Conservation (phyloP, 2,888 invertebrate species). For the Melinopterus prodromus region DNA sequence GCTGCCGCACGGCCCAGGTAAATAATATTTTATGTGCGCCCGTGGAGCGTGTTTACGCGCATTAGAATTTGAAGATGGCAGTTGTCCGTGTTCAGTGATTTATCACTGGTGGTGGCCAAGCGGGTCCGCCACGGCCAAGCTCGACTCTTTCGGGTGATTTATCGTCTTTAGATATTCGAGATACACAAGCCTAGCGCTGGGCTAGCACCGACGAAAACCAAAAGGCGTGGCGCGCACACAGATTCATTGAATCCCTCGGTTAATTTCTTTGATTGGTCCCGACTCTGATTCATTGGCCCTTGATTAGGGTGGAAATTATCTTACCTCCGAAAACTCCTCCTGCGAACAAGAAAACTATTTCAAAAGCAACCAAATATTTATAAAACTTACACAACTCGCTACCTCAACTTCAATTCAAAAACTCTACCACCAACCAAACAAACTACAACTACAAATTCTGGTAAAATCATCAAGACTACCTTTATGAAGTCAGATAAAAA, state of each 20-base stretch:
- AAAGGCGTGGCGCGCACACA: neutral
- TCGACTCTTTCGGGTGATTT: conserved; percentile 4
- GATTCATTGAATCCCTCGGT: conserved; percentile 4
- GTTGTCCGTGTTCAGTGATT: conserved; percentile 18
- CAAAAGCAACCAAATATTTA: conserved; percentile 22
- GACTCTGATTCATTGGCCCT: conserved; percentile 15
- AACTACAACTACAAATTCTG: conserved; percentile 11
- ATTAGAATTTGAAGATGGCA: conserved; percentile 23
- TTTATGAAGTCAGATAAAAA: neutral
- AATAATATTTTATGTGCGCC: neutral
- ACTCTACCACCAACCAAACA: conserved; percentile 10
- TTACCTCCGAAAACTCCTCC: conserved; percentile 28
- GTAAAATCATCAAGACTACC: neutral
- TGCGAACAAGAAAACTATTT: conserved; percentile 28
- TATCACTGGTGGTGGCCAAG: conserved; percentile 8
- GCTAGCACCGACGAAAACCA: neutral
- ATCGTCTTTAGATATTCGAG: neutral
- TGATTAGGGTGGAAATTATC: conserved; percentile 13
- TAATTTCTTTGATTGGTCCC: conserved; percentile 4
- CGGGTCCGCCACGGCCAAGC: neutral
- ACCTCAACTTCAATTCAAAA: conserved; percentile 12
- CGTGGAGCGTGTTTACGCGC: conserved; percentile 20
- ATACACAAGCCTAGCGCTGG: neutral
- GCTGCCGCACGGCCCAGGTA: neutral
- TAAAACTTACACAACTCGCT: conserved; percentile 10